Evolutionary conservation across 2,797 vertebrate genomes (phyloP).

Genomic region (Myotis findleyi): DNA sequence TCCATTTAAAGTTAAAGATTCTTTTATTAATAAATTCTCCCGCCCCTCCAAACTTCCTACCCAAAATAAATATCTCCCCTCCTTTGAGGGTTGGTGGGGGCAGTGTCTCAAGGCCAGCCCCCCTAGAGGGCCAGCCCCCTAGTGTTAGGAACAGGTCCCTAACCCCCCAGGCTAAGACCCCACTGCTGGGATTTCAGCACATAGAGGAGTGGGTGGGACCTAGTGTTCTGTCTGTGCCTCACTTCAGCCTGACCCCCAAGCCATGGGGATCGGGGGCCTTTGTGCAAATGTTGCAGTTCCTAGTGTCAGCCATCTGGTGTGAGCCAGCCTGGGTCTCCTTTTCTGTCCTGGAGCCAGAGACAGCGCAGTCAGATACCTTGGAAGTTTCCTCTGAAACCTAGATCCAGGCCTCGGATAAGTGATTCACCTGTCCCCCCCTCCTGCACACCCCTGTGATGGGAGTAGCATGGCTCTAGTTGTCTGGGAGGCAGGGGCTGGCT

Average conservation of each 20-base stretch:
- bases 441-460: conserved; percentile 41
- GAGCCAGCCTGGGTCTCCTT: conserved; percentile 19
- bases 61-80: conserved; percentile 80
- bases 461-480: conserved; percentile 50
- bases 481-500: conserved; percentile 56
- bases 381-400: conserved; percentile 44
- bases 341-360: conserved; percentile 41
- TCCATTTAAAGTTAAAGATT: conserved; percentile 81
- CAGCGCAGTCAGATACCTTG: conserved; percentile 51
- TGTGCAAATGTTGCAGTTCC: conserved; percentile 78
- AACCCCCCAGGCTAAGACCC: conserved; percentile 35
- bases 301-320: conserved; percentile 19
- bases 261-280: background rate
- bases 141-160: conserved; percentile 66
- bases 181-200: conserved; percentile 31
- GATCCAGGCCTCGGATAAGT: conserved; percentile 47
- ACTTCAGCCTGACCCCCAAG: conserved; percentile 38
- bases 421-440: conserved; percentile 42
- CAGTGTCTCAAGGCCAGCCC: conserved; percentile 66
- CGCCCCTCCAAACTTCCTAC: conserved; percentile 56
- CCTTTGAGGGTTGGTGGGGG: background rate
- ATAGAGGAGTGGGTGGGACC: background rate
- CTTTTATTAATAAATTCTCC: conserved; percentile 82
- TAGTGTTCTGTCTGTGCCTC: conserved; percentile 1
- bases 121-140: conserved; percentile 80